These are phyloP conservation scores for Catharus minimus DNA, from an alignment of 2,113 vertebrate genomes.

Conservation along the genomic window DNA sequence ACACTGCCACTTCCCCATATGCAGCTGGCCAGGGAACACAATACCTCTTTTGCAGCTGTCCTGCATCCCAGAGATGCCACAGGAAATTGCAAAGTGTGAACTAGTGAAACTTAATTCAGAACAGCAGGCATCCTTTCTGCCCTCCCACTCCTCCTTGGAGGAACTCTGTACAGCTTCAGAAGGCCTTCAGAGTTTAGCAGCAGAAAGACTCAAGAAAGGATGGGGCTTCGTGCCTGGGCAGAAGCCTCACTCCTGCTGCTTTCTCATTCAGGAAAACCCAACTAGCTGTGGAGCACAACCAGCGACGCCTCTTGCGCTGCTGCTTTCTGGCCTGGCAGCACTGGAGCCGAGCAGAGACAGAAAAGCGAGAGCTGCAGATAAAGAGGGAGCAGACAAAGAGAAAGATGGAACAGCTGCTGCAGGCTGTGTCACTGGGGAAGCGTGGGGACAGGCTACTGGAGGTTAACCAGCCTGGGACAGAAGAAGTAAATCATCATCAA, in stretches of 20 bases:
- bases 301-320: conserved; percentile 73
- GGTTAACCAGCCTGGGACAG: not conserved
- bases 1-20: not conserved
- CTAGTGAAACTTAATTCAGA: not conserved
- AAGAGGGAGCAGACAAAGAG: conserved; percentile 80
- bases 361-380: conserved; percentile 72
- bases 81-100: not conserved
- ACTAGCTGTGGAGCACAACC: conserved; percentile 79
- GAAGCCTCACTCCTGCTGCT: not conserved
- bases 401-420: conserved; percentile 87
- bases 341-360: conserved; percentile 76
- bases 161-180: not conserved
- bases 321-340: conserved; percentile 83
- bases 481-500: not conserved
- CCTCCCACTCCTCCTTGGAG: not conserved
- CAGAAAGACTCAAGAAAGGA: not conserved
- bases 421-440: conserved; percentile 72
- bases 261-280: conserved; percentile 77
- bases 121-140: not conserved
- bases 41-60: not conserved
- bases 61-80: not conserved
- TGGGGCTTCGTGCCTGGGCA: fast-evolving
- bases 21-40: not conserved
- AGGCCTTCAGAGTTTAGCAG: not conserved
- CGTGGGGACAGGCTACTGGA: not conserved